A percentile compares a stretch with the other conserved stretches of the same genome.
phyloP scores from a whole-genome alignment of 1,140 invertebrate genomes.

The Bathynomus jamesi region DNA sequence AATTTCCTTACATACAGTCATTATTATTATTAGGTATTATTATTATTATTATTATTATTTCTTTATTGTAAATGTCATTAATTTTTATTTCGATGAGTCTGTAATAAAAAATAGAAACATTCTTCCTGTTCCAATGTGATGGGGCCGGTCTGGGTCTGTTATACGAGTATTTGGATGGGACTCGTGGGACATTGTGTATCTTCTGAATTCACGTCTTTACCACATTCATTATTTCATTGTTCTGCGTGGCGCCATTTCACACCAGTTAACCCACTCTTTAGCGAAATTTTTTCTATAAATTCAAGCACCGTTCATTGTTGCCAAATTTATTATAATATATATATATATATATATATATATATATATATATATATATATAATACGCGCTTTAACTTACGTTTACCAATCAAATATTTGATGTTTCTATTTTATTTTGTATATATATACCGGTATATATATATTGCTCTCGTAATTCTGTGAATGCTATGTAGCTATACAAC shows the following conservation, averaged over 20 bases:
- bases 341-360: constrained; percentile 3
- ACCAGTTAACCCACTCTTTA: neutral
- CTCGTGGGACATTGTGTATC: neutral
- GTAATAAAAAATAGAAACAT: too few species aligned
- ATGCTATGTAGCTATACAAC: neutral
- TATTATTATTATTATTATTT: too few species aligned
- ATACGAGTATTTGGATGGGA: neutral
- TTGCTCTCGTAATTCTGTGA: neutral
- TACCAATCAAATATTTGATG: neutral
- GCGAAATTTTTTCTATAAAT: neutral
- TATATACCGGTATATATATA: too few species aligned
- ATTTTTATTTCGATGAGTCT: too few species aligned
- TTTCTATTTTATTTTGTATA: neutral
- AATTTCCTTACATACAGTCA: too few species aligned
- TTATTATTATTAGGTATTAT: too few species aligned
- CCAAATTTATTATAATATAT: neutral
- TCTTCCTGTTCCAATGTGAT: neutral
- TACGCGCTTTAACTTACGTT: neutral
- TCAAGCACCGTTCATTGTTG: neutral
- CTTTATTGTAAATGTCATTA: too few species aligned
- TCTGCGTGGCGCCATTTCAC: neutral
- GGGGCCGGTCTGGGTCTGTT: too few species aligned
- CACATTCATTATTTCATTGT: neutral
- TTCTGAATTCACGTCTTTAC: neutral
- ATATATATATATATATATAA: constrained; percentile 3